Percentiles rank a stretch among this genome's conserved stretches.
These are phyloP conservation scores for Drosophila sulfurigaster DNA, from an alignment of 1,140 invertebrate genomes.

Conservation along the genomic window DNA sequence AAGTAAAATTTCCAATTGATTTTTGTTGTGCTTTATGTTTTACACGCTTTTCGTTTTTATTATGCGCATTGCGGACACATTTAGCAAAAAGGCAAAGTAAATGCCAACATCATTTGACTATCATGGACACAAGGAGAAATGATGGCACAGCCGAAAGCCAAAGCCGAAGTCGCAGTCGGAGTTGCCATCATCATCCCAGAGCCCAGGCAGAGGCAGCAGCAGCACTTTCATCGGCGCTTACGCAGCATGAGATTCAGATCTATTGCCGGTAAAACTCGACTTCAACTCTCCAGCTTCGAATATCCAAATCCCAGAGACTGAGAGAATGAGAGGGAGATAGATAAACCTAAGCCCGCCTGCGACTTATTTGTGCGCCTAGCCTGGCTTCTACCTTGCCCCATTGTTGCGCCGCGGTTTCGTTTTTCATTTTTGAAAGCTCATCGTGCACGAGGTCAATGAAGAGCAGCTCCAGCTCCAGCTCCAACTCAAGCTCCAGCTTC, in stretches of 20 bases:
- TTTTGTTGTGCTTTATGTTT: constrained; percentile 70
- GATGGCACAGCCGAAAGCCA: constrained; percentile 12
- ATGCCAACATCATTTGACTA: constrained; percentile 72
- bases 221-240: constrained; percentile 76
- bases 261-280: constrained; percentile 10
- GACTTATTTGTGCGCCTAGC: constrained; percentile 1
- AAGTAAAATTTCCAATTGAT: constrained; percentile 83
- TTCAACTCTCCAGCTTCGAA: constrained; percentile 11
- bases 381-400: constrained; percentile 34
- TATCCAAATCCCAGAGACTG: constrained; percentile 14
- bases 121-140: constrained; percentile 71
- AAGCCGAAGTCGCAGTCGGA: no score
- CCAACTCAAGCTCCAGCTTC: background rate
- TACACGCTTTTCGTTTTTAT: constrained; percentile 81
- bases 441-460: constrained; percentile 53
- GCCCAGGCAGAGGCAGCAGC: constrained; percentile 9
- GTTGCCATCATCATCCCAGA: background rate
- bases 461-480: constrained; percentile 34
- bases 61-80: constrained; percentile 69
- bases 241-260: constrained; percentile 76
- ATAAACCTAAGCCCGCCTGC: background rate
- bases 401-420: constrained; percentile 43
- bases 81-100: constrained; percentile 55
- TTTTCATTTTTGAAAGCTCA: constrained; percentile 58
- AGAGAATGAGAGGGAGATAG: background rate